phyloP scores from a whole-genome alignment of 2,113 vertebrate species.

The Tragelaphus strepsiceros region DNA sequence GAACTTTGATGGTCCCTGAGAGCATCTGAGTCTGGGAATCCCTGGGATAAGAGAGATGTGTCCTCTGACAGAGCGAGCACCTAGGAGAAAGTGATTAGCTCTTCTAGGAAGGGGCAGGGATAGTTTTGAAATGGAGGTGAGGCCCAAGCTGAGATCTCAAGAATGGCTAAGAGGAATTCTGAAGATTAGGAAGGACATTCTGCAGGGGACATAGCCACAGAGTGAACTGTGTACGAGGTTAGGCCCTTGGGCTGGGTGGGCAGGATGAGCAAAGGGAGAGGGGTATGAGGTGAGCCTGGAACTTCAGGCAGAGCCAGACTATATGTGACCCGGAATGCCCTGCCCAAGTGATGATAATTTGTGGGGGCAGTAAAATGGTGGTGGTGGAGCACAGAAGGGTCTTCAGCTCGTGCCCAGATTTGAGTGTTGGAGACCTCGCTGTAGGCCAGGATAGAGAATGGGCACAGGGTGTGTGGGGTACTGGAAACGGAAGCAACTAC shows the following conservation, averaged over 20 bases:
- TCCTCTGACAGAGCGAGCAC: not conserved
- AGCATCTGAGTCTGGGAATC: not conserved
- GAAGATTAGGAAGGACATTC: not conserved
- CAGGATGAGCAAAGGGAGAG: no score
- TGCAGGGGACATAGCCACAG: not conserved
- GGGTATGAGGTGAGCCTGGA: not conserved
- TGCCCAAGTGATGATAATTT: not conserved
- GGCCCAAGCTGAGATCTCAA: not conserved
- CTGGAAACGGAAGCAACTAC: not conserved
- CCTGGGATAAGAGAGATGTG: not conserved
- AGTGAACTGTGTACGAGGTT: not conserved
- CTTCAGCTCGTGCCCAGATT: not conserved
- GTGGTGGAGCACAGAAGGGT: no score
- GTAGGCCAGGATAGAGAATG: not conserved
- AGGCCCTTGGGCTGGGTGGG: not conserved
- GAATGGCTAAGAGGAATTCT: not conserved
- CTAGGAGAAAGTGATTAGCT: not conserved
- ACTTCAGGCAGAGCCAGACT: not conserved
- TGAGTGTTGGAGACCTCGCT: not conserved
- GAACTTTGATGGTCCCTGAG: not conserved
- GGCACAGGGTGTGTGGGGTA: not conserved
- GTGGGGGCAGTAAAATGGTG: no score
- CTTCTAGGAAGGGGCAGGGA: not conserved
- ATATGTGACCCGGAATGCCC: not conserved
- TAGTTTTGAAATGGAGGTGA: not conserved